Conservation (phyloP, 1,140 invertebrate species). For the Oncopeltus fasciatus region DNA sequence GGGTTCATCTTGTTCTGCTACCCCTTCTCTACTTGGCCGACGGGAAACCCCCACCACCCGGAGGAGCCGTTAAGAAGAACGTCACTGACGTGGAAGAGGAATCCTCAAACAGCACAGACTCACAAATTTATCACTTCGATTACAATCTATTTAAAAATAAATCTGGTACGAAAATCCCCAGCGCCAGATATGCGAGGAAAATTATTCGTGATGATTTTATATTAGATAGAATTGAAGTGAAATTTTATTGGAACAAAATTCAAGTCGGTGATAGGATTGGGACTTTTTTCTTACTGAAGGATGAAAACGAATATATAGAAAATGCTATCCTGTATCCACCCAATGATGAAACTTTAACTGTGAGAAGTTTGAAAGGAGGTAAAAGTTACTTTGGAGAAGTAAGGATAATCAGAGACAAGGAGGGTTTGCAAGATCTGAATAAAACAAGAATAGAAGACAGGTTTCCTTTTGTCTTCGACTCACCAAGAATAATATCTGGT, state of each 20-base stretch:
- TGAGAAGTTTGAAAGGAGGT: background rate
- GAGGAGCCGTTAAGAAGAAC: background rate
- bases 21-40: background rate
- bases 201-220: background rate
- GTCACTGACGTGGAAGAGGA: background rate
- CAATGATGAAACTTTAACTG: constrained; percentile 1
- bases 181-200: background rate
- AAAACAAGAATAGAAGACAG: background rate
- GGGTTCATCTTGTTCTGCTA: background rate
- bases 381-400: constrained; percentile 8
- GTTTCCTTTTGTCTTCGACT: constrained; percentile 9
- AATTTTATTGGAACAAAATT: constrained; percentile 11
- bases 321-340: constrained; percentile 12
- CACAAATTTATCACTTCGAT: background rate
- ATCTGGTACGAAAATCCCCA: background rate
- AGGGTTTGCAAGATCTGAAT: background rate
- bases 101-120: background rate
- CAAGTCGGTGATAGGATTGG: background rate
- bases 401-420: background rate
- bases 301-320: constrained; percentile 4
- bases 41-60: background rate
- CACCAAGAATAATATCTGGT: constrained; percentile 14
- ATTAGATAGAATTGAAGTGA: constrained; percentile 4
- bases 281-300: constrained; percentile 6
- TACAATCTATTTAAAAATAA: constrained; percentile 1